These are phyloP conservation scores for Brenthis daphne DNA, from an alignment of 2,888 invertebrate genomes.

Conservation along the genomic window DNA sequence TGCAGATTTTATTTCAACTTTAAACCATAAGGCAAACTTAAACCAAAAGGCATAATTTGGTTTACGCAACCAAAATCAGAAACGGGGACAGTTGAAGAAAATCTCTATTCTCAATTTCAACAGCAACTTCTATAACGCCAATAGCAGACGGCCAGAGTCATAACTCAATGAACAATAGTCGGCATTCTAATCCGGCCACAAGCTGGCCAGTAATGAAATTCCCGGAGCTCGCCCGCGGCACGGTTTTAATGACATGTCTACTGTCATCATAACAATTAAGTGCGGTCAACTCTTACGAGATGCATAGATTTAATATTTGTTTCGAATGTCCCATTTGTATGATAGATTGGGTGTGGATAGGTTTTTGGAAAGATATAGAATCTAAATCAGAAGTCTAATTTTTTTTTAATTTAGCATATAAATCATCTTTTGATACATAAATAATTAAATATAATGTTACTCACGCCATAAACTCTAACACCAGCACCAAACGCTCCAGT, in stretches of 20 bases:
- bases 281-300: conserved; percentile 30
- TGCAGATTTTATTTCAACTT: no score
- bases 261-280: conserved; percentile 53
- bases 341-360: background rate
- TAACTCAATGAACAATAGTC: conserved; percentile 75
- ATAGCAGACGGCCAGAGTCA: conserved; percentile 48
- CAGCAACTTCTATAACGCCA: conserved; percentile 48
- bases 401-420: conserved; percentile 1
- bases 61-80: background rate
- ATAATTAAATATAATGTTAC: no score
- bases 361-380: background rate
- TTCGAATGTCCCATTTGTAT: conserved; percentile 1
- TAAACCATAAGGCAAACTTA: no score
- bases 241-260: conserved; percentile 30
- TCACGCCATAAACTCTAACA: no score
- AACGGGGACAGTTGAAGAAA: conserved; percentile 26
- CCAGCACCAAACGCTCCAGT: no score
- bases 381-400: background rate
- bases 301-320: conserved; percentile 21
- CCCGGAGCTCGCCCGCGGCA: conserved; percentile 53
- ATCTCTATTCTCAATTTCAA: conserved; percentile 25
- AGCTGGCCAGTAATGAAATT: conserved; percentile 71
- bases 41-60: background rate
- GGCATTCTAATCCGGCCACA: conserved; percentile 63
- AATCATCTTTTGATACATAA: no score